Conservation (phyloP, 2,888 invertebrate species). For the Nowickia ferox region DNA sequence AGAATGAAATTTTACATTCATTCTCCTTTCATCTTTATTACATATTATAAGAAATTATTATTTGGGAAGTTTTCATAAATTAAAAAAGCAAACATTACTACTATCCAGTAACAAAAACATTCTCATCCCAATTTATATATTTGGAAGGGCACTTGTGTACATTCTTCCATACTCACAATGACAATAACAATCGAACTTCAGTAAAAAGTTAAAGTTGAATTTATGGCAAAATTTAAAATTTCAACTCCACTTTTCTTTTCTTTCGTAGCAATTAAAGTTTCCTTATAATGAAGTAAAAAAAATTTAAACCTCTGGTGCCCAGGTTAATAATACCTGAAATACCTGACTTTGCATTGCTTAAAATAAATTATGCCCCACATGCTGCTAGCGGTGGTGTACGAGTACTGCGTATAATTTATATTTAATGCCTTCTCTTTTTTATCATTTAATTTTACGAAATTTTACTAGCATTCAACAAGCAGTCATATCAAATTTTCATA, state of each 20-base stretch:
- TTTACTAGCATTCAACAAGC: conserved; percentile 24
- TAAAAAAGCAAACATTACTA: conserved; percentile 15
- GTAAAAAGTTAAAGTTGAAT: neutral
- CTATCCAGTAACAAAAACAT: conserved; percentile 27
- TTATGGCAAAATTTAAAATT: neutral
- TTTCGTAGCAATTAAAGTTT: too few species aligned
- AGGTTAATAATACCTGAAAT: too few species aligned
- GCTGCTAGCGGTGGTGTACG: neutral
- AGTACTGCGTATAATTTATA: neutral
- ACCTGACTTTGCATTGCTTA: too few species aligned
- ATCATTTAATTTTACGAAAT: neutral
- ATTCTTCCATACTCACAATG: neutral
- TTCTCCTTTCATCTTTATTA: conserved; percentile 39
- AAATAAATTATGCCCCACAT: too few species aligned
- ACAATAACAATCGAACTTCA: neutral
- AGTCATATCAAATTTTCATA: conserved; percentile 7
- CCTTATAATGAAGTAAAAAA: too few species aligned
- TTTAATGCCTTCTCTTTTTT: neutral
- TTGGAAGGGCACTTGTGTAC: neutral
- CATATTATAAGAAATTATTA: conserved; percentile 35
- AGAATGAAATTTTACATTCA: conserved; percentile 44
- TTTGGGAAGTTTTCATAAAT: conserved; percentile 37
- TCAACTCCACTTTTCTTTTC: too few species aligned
- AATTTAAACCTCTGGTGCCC: too few species aligned
- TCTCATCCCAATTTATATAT: neutral